These are phyloP conservation scores for Crotalus viridis DNA, from an alignment of 2,113 vertebrate genomes.

Conservation along the genomic window DNA sequence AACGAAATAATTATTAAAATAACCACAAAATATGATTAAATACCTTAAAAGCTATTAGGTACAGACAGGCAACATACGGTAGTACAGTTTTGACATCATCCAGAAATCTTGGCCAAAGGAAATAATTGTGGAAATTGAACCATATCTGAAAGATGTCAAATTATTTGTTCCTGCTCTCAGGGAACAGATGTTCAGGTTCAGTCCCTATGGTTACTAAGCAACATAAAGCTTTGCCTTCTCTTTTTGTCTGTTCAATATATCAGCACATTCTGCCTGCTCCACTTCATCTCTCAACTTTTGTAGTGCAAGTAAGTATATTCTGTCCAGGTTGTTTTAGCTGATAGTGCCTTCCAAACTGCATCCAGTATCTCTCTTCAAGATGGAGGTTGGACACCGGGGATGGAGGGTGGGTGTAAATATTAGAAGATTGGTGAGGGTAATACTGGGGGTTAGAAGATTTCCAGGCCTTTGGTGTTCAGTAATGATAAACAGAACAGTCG, in stretches of 20 bases:
- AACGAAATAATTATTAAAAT: background rate
- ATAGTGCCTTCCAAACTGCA: background rate
- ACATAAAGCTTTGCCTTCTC: background rate
- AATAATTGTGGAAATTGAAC: background rate
- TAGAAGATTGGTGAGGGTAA: background rate
- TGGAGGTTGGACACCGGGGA: background rate
- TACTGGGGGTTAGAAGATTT: background rate
- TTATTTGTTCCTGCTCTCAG: background rate
- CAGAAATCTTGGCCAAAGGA: background rate
- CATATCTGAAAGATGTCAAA: background rate
- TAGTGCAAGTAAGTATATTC: background rate
- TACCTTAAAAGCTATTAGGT: background rate
- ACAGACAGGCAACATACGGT: background rate
- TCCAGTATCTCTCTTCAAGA: background rate
- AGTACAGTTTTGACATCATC: background rate
- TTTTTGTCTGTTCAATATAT: background rate
- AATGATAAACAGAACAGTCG: background rate
- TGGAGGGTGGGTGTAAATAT: background rate
- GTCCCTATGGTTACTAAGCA: background rate
- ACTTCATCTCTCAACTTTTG: background rate
- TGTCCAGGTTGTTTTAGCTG: background rate
- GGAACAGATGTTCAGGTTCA: background rate
- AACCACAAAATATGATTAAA: background rate
- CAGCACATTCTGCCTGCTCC: background rate
- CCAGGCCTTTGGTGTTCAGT: background rate